Base-by-base conservation (phyloP, 2,797 vertebrate species). In the Synaphobranchus kaupii region DNA sequence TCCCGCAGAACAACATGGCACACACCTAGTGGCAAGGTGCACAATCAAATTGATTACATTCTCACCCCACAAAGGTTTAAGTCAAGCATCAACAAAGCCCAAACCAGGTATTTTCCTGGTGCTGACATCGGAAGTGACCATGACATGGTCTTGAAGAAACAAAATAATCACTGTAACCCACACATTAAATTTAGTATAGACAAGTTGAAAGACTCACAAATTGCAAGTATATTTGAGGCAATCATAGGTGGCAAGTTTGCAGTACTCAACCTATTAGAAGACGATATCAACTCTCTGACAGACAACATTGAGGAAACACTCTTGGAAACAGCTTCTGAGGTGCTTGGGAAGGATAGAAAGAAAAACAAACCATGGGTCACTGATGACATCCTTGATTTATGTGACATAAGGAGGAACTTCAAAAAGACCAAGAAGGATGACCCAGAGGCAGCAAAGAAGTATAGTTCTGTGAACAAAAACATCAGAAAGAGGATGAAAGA, bases 351-450 rank as follows among this genome's bases (percentile, higher is more conserved):
- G 7, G 34, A 83, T 17, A 7, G 25, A 10, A 22, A 44, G n/a
- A 48, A 50, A 13, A 83, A 48, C 44, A 83, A 83, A 22, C 80
- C 80, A 44, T 52, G 22, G 80, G 22, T 83, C 25, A 83, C 80
- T 48, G 0, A 9, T 48, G 80, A 52, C 20, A 83, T 13, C 9
- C 22, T 22, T 7, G 39, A 44, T 20, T 8, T 3, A 0, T 44
- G 52, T 4, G 52, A 54, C 13, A 54, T 7, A 7, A 54, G 3
- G 4, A 54, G 52, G 52, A 13, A 54, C 7, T 13, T 54, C 52
- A 54, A 2, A 54, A 4, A 54, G 52, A 52, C n/a, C 4, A 54
- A 54, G 52, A 54, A 54, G 1, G 7, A 7, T 8, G 52, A 54
- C 52, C 52, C 52, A 8, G 52, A 7, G 13, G 52, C 52, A 54